Conservation (phyloP, 2,113 vertebrate species). For the Ciconia maguari region DNA sequence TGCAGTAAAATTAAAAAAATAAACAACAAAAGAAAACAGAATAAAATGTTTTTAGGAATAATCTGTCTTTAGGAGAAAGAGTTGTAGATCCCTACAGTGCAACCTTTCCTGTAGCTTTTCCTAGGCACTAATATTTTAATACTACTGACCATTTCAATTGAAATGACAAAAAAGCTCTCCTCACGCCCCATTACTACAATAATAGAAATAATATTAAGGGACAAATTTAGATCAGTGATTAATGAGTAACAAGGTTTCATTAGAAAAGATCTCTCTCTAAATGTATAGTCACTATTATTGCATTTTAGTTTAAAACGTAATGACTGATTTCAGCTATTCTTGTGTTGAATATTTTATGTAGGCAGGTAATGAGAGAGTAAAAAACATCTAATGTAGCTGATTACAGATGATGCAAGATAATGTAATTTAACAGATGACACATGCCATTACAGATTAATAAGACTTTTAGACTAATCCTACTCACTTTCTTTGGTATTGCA, state of each 20-base stretch:
- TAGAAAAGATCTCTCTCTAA: background rate
- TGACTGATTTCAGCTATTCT: background rate
- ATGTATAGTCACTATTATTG: background rate
- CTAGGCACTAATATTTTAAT: background rate
- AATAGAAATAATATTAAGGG: background rate
- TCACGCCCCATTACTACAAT: fast-evolving
- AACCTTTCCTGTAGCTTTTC: background rate
- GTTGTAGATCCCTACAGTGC: background rate
- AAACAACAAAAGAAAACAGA: background rate
- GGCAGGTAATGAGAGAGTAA: background rate
- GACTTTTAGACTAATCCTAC: background rate
- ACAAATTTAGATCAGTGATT: background rate
- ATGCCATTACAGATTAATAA: background rate
- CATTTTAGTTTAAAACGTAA: background rate
- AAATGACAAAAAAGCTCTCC: background rate
- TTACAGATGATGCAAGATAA: background rate
- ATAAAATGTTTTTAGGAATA: background rate
- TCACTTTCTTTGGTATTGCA: background rate
- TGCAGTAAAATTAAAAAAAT: background rate
- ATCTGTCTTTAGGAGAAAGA: background rate
- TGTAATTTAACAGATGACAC: background rate
- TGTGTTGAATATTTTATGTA: background rate
- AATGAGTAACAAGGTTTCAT: background rate
- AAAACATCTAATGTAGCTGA: background rate
- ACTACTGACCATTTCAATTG: background rate